Evolutionary conservation across 2,797 vertebrate genomes (phyloP), one percentile per base, ranked within the genome.

Genomic region (Melanotaenia nigrans): DNA sequence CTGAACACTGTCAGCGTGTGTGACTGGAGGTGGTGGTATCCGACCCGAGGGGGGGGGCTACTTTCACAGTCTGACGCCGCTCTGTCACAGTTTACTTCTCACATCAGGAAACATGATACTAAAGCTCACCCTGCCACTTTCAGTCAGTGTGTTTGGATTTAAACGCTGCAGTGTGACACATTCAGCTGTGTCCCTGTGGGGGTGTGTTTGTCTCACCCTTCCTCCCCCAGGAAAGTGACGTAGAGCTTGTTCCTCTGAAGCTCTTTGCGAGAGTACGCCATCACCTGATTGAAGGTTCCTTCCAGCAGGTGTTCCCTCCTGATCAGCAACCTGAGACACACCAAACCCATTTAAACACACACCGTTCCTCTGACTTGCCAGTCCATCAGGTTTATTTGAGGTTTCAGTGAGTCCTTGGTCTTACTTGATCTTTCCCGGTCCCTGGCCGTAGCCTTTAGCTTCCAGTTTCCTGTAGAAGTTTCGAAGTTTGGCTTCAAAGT

Each of bases 401-500:
- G 2, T 49, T 6, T 30, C 25, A 57, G 3, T 0, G 4, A 42
- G 8, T 2, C 9, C 5, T 0, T 1, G n/a, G 62, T 64, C 97
- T 96, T 92, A 99, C 98, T 99, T 99, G 82, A 98, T 98, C 94
- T 98, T 99, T 68, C 97, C 98, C 22, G 98, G 98, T 66, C 98
- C 98, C 83, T 99, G 98, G 24, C 97, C 97, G 68, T 97, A 99
- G 61, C 98, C 98, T 92, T 99, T 99, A 81, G 97, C 97, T 93
- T 99, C 98, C 78, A 99, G 90, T 89, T 99, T 99, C 89, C 97
- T 94, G 90, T 98, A 99, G 92, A 99, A 99, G 90, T 98, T 99
- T 81, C 98, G 95, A 33, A 99, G 95, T 90, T 99, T 99, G 86
- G 98, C 97, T 89, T 99, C 97, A 40, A 99, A 99, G 89, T 99